Base-by-base conservation (phyloP, 2,797 vertebrate genomes). In the Poeciliopsis gracilis region DNA sequence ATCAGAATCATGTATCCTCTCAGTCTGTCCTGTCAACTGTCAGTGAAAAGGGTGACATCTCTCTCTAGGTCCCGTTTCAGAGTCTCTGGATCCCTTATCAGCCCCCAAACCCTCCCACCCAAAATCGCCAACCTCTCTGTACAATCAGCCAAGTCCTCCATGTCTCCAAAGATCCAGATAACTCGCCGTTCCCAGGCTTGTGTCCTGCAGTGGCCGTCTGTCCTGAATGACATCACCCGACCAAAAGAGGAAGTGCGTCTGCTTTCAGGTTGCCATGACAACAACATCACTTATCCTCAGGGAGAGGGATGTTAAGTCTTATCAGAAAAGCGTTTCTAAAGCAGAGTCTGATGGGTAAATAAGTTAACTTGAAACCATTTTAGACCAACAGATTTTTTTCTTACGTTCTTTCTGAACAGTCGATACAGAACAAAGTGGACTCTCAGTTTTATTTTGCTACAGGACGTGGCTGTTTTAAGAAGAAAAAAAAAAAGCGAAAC, bases 81-180 rank as follows among this genome's bases (percentile, higher is more conserved):
- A 10, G 47, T 28, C 76, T 57, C 71, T 69, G 7, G 53, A 9
- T 66, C 71, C 41, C 72, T 89, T 90, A 90, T 91, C 91, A 85
- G 36, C 2, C 94, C 20, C 94, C 94, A 92, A 28, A n/a, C 77
- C 25, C 71, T 66, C 3, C 63, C 59, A 33, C 41, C 49, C 47
- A 33, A 51, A 75, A 43, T 36, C 16, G 15, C 69, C 25, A 30
- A 28, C 70, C 75, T 45, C 41, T 45, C 45, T 76, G 73, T 41
- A 43, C 76, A 74, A 78, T 69, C 81, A 61, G 94, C 93, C 93
- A 93, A 89, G 93, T 94, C 87, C 78, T 78, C 72, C 94, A 93
- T 75, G 78, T 89, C 87, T 88, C 85, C 82, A 73, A 82, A 80
- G 47, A 69, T 51, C 78, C 96, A 97, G 97, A 97, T 97, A 98